These are phyloP conservation scores for Prosapia bicincta DNA, from an alignment of 2,888 invertebrate species.

Conservation along the genomic window DNA sequence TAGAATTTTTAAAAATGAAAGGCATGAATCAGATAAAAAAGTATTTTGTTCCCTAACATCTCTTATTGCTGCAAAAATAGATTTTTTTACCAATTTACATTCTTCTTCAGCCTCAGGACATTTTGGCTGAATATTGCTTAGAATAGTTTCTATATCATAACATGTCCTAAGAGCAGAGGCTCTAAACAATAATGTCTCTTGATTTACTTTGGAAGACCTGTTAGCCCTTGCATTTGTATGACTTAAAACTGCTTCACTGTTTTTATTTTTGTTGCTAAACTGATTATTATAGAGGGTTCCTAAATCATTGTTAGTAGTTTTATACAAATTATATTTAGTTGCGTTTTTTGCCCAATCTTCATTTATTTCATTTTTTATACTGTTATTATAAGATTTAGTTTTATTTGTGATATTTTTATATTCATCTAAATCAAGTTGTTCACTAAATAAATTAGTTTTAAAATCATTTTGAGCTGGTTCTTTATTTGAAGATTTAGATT, in stretches of 20 bases:
- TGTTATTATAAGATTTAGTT: not conserved
- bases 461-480: not conserved
- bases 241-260: not conserved
- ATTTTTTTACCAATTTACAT: not conserved
- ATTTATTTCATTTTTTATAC: not conserved
- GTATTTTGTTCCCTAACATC: not conserved
- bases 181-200: conserved; percentile 16
- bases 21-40: not conserved
- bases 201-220: not conserved
- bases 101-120: conserved; percentile 6
- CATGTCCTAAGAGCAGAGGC: conserved; percentile 4
- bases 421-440: not conserved
- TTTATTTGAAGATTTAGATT: not conserved
- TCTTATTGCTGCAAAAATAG: conserved; percentile 15
- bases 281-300: not conserved
- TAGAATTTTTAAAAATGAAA: conserved; percentile 6
- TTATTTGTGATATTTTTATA: not conserved
- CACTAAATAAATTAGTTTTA: not conserved
- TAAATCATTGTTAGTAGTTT: too few relatives aligned
- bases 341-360: not conserved
- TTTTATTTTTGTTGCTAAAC: not conserved
- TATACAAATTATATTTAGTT: not conserved
- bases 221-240: not conserved
- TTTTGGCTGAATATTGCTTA: not conserved
- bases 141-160: conserved; percentile 10